phyloP scores from a whole-genome alignment of 2,113 vertebrate species.

The Nothocercus julius region DNA sequence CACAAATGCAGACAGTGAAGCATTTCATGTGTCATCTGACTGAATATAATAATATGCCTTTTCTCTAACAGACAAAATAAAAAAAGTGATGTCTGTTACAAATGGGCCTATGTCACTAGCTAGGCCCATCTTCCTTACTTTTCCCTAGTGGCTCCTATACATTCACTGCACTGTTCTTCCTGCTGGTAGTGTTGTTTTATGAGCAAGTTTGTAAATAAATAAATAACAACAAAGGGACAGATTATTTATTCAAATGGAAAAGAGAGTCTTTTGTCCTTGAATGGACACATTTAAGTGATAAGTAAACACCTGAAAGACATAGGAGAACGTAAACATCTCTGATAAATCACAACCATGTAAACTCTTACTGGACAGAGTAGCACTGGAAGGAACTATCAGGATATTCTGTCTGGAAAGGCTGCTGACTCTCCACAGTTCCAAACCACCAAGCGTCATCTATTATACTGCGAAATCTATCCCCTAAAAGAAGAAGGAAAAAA shows the following conservation, averaged over 20 bases:
- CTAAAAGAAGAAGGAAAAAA: conserved; percentile 61
- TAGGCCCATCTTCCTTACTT: not conserved
- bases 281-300: not conserved
- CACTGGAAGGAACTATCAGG: conserved; percentile 98
- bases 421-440: conserved; percentile 93
- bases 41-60: not conserved
- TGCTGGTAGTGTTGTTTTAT: not conserved
- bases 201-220: not conserved
- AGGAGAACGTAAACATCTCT: not conserved
- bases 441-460: conserved; percentile 99
- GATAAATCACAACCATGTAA: not conserved
- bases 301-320: not conserved
- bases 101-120: not conserved
- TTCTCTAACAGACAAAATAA: not conserved
- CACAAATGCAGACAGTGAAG: not conserved
- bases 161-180: not conserved
- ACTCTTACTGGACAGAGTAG: conserved; percentile 92
- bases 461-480: conserved; percentile 95
- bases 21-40: not conserved
- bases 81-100: not conserved
- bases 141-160: not conserved
- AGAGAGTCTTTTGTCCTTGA: not conserved
- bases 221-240: not conserved
- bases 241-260: not conserved
- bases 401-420: conserved; percentile 94